Conservation (phyloP, 2,797 vertebrate species). For the Pseudomugil tenellus region DNA sequence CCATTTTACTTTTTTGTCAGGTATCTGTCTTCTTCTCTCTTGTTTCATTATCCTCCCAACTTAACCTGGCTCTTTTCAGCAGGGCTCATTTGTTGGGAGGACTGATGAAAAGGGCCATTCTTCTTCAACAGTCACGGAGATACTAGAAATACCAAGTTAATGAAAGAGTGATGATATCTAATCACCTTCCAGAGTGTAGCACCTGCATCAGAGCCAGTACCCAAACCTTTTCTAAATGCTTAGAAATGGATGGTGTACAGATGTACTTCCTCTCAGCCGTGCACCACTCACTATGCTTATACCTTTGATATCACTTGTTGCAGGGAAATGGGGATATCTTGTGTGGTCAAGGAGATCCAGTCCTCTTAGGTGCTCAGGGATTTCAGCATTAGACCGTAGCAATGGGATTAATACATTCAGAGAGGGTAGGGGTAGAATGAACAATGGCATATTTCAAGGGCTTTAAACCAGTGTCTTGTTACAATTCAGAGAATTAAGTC, state of each 20-base stretch:
- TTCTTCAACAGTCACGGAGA: slow-evolving; percentile 68
- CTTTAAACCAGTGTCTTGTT: slow-evolving; percentile 78
- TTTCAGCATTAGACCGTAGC: slow-evolving; percentile 74
- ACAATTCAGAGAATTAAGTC: slow-evolving; percentile 50
- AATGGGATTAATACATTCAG: slow-evolving; percentile 75
- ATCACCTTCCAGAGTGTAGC: slow-evolving; percentile 75
- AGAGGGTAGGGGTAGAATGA: slow-evolving; percentile 69
- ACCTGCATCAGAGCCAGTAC: slow-evolving; percentile 58
- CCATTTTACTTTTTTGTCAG: slow-evolving; percentile 36
- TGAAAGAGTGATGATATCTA: slow-evolving; percentile 84
- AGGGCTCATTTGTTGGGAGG: slow-evolving; percentile 58
- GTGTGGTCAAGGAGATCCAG: slow-evolving; percentile 71
- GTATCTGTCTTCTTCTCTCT: slow-evolving; percentile 49
- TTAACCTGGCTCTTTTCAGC: slow-evolving; percentile 74
- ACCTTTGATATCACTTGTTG: slow-evolving; percentile 62
- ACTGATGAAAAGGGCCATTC: slow-evolving; percentile 74
- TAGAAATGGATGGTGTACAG: slow-evolving; percentile 49
- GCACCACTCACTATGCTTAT: slow-evolving; percentile 19
- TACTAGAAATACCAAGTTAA: slow-evolving; percentile 76
- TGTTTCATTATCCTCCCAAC: slow-evolving; percentile 71
- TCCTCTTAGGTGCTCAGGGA: slow-evolving; percentile 70
- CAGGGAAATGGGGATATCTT: slow-evolving; percentile 56
- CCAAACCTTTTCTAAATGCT: slow-evolving; percentile 44
- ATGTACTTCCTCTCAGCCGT: slow-evolving; percentile 66
- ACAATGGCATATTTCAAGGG: slow-evolving; percentile 80